These are phyloP conservation scores for Istiophorus platypterus DNA, from an alignment of 2,113 vertebrate genomes.

Conservation along the genomic window DNA sequence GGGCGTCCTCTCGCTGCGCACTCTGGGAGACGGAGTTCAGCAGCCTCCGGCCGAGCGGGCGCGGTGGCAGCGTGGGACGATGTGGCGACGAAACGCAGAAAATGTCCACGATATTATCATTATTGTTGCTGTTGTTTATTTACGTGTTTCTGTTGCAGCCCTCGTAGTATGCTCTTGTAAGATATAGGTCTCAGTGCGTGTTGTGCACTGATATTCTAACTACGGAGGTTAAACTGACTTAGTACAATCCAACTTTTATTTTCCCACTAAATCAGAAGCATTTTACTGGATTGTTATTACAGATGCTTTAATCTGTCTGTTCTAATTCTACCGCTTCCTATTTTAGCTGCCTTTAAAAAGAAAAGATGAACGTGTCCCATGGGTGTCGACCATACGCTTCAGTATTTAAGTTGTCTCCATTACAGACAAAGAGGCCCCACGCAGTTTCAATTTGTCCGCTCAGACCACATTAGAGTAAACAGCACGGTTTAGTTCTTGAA, in stretches of 20 bases:
- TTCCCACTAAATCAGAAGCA: background rate
- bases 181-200: too few species aligned
- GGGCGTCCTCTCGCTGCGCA: slow-evolving; percentile 36
- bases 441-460: slow-evolving; percentile 18
- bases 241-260: too few species aligned
- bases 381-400: background rate
- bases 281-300: background rate
- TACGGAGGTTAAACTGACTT: too few species aligned
- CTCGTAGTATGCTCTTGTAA: too few species aligned
- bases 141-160: too few species aligned
- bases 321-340: background rate
- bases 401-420: slow-evolving; percentile 1
- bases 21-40: slow-evolving; percentile 77
- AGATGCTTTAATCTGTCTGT: background rate
- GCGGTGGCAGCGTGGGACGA: too few species aligned
- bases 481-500: slow-evolving; percentile 10
- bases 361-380: slow-evolving; percentile 2
- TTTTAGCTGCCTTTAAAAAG: background rate
- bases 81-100: too few species aligned
- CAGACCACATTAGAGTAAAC: slow-evolving; percentile 7
- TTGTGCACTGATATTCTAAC: too few species aligned
- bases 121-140: background rate
- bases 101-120: too few species aligned
- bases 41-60: background rate
- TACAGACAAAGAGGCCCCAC: slow-evolving; percentile 17